A percentile compares a stretch with the other conserved stretches of the same genome.
Conservation (phyloP, 1,140 invertebrate genomes). For the Leptonema lineaticorne region DNA sequence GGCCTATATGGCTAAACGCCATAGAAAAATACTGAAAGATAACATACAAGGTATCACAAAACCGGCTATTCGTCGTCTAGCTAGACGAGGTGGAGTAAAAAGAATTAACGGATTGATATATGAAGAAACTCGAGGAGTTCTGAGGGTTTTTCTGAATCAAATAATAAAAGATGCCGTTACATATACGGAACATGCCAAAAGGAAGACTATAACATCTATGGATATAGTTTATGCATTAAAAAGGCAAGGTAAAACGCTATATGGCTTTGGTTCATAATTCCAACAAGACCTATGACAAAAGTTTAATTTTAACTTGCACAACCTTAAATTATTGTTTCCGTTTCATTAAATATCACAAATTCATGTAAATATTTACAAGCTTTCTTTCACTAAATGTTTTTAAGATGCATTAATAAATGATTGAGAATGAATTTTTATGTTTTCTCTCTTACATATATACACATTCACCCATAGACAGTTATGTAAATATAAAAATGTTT, state of each 20-base stretch:
- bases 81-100: slow-evolving; percentile 74
- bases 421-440: too few species aligned
- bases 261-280: slow-evolving; percentile 65
- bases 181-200: slow-evolving; percentile 81
- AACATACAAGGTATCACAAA: slow-evolving; percentile 63
- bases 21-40: slow-evolving; percentile 68
- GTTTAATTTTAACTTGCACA: not conserved
- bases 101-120: slow-evolving; percentile 52
- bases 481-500: not conserved
- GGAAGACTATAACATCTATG: slow-evolving; percentile 85
- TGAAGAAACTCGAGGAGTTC: slow-evolving; percentile 50
- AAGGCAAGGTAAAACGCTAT: slow-evolving; percentile 72
- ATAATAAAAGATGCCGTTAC: slow-evolving; percentile 81
- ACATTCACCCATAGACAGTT: too few species aligned
- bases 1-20: slow-evolving; percentile 69
- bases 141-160: slow-evolving; percentile 82
- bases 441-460: too few species aligned
- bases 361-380: too few species aligned
- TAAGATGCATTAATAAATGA: too few species aligned
- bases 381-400: too few species aligned
- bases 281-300: not conserved
- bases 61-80: slow-evolving; percentile 55
- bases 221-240: slow-evolving; percentile 86
- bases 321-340: too few species aligned
- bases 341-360: too few species aligned